These are phyloP conservation scores for Drosophila affinis DNA, from an alignment of 2,888 invertebrate species.

Conservation along the genomic window DNA sequence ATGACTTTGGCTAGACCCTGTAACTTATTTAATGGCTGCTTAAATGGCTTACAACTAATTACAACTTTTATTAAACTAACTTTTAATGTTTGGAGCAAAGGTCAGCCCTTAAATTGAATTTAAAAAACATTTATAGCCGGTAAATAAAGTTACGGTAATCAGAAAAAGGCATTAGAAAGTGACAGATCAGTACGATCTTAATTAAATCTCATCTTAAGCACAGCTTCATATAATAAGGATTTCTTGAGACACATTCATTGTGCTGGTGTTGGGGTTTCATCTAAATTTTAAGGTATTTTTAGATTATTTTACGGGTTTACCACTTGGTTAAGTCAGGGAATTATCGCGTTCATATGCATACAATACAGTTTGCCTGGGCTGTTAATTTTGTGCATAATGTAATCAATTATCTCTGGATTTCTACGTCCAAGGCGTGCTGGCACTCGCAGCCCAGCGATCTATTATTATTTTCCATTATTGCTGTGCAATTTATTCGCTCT, in stretches of 20 bases:
- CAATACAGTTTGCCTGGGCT: slow-evolving; percentile 11
- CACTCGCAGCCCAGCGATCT: slow-evolving; percentile 24
- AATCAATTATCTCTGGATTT: slow-evolving; percentile 47
- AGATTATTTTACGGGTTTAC: no score
- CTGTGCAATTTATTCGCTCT: slow-evolving; percentile 44
- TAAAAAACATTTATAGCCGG: neutral
- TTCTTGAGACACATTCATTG: no score
- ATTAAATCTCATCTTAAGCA: neutral
- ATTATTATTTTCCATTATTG: slow-evolving; percentile 62
- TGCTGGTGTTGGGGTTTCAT: no score
- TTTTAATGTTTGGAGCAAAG: slow-evolving; percentile 12
- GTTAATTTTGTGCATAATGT: slow-evolving; percentile 45
- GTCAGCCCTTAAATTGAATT: neutral
- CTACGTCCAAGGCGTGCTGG: slow-evolving; percentile 29
- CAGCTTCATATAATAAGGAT: neutral
- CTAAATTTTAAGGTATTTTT: no score
- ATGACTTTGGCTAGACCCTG: slow-evolving; percentile 20
- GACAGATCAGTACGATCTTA: neutral
- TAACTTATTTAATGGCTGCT: slow-evolving; percentile 26
- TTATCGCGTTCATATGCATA: neutral
- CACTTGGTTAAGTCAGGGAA: neutral
- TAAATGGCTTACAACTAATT: slow-evolving; percentile 20
- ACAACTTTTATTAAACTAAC: slow-evolving; percentile 15
- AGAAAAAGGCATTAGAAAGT: neutral
- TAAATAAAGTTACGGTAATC: neutral